Evolutionary conservation across 2,797 vertebrate species (phyloP).

Genomic region (Sorex maritimensis): DNA sequence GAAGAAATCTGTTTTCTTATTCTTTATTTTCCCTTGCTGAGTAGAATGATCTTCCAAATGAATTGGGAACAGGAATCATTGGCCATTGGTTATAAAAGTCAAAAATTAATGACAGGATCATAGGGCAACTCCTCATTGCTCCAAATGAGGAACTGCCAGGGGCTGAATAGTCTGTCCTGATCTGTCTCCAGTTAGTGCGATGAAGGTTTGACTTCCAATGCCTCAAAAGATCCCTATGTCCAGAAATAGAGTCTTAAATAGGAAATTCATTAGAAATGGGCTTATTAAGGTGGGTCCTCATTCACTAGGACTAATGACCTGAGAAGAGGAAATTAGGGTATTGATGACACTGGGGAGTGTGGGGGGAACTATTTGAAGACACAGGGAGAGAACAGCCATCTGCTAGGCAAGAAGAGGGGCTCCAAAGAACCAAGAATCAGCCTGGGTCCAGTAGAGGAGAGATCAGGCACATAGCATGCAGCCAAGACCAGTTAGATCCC

Average conservation of each 20-base stretch:
- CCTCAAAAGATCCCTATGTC: neutral
- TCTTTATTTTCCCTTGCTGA: neutral
- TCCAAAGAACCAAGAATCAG: neutral
- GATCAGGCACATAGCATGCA: too few species aligned
- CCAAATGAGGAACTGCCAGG: neutral
- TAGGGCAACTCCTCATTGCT: neutral
- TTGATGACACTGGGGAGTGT: neutral
- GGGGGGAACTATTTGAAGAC: neutral
- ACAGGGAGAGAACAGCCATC: neutral
- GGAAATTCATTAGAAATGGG: neutral
- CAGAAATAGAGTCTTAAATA: neutral
- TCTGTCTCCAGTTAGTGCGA: neutral
- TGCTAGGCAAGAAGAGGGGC: neutral
- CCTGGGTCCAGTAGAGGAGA: too few species aligned
- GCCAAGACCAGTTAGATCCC: too few species aligned
- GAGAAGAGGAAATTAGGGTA: neutral
- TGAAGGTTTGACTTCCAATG: neutral
- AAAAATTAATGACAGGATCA: neutral
- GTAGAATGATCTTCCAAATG: neutral
- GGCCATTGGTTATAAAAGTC: neutral
- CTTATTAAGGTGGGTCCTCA: neutral
- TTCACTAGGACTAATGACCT: neutral
- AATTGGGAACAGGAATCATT: neutral
- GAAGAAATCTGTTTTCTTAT: neutral
- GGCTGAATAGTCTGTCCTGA: neutral